Evolutionary conservation across 2,888 invertebrate genomes (phyloP).

Genomic region (Lutraria lutraria): DNA sequence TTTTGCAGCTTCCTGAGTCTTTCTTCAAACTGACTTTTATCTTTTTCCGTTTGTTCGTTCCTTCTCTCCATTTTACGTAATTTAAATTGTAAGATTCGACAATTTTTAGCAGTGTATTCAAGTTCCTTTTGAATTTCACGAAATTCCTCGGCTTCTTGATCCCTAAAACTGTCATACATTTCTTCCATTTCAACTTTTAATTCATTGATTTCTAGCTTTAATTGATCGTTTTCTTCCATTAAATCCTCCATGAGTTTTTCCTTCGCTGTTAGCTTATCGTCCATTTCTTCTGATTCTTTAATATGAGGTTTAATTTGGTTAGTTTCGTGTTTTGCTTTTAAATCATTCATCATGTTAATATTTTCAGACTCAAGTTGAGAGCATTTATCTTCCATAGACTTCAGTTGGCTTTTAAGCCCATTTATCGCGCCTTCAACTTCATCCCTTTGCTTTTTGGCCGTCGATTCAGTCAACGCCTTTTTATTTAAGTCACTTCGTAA

Average conservation of each 20-base stretch:
- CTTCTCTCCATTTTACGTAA: conserved; percentile 97
- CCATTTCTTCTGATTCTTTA: conserved; percentile 67
- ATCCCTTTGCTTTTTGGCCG: conserved; percentile 65
- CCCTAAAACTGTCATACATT: conserved; percentile 96
- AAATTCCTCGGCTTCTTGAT: conserved; percentile 98
- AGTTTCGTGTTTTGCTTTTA: conserved; percentile 59
- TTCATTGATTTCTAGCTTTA: conserved; percentile 92
- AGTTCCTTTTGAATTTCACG: conserved; percentile 94
- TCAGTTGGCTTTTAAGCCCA: conserved; percentile 74
- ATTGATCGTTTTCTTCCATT: conserved; percentile 80
- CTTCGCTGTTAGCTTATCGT: conserved; percentile 69
- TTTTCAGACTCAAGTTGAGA: conserved; percentile 75
- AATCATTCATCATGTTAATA: conserved; percentile 60
- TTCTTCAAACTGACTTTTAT: conserved; percentile 90
- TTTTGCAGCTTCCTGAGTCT: conserved; percentile 83
- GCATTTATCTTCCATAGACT: conserved; percentile 72
- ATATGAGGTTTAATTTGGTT: conserved; percentile 48
- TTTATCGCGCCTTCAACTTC: conserved; percentile 87
- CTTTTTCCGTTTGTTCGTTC: conserved; percentile 92
- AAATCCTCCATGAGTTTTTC: conserved; percentile 76
- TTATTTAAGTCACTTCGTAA: conserved; percentile 82
- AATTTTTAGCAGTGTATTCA: conserved; percentile 98
- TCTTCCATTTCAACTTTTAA: conserved; percentile 99
- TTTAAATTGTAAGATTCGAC: conserved; percentile 98
- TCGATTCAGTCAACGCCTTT: conserved; percentile 56